These are phyloP conservation scores for Eristalis pertinax DNA, from an alignment of 2,888 invertebrate species.

Conservation along the genomic window DNA sequence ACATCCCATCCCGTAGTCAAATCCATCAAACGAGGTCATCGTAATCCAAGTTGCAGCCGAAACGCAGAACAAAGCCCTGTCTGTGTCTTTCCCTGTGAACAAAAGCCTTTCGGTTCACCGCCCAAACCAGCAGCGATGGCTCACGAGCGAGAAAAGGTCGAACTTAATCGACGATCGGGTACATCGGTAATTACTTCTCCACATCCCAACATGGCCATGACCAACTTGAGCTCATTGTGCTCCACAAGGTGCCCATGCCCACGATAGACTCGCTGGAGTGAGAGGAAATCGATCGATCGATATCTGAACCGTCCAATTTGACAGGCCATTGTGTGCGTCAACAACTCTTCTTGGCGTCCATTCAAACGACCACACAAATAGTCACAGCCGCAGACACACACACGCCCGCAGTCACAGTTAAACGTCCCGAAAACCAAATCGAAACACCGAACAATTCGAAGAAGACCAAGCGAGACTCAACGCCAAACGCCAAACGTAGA, in stretches of 20 bases:
- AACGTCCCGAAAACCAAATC: background rate
- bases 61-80: no score
- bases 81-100: no score
- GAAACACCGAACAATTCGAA: background rate
- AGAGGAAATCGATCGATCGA: constrained; percentile 1
- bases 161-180: background rate
- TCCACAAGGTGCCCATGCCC: background rate
- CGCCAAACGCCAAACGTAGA: no score
- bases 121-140: background rate
- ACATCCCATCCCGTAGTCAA: no score
- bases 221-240: background rate
- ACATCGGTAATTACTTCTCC: background rate
- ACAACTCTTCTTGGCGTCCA: background rate
- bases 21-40: no score
- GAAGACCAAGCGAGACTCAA: background rate
- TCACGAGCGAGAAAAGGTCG: background rate
- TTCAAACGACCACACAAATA: background rate
- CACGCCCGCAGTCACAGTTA: background rate
- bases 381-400: no score
- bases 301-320: background rate
- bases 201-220: background rate
- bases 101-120: no score
- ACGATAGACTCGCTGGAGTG: background rate
- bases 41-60: no score
- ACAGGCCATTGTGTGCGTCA: background rate